Evolutionary conservation across 2,797 vertebrate species (phyloP), one percentile per base, ranked within the genome.

Genomic region (Pampus argenteus): DNA sequence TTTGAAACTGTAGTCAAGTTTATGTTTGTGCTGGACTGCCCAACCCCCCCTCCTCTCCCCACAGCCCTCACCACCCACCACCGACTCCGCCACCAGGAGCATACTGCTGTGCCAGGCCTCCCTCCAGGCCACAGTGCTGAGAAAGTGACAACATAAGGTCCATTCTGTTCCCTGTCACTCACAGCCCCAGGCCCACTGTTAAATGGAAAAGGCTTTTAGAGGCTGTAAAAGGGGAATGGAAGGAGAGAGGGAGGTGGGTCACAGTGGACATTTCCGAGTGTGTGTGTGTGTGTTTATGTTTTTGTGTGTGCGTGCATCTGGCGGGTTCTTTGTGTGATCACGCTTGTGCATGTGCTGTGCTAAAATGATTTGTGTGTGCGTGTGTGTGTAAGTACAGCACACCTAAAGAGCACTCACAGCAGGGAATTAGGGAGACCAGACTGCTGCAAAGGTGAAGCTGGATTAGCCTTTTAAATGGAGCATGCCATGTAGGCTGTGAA

Each of bases 91-190:
- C 84, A 86, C 75, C 75, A 81, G 84, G n/a, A 87, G 77, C 87
- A 83, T 84, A 47, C 85, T 71, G 78, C 87, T 66, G 85, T 86
- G 90, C 88, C 91, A 88, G 89, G 85, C 88, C 85, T 90, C 91
- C 89, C 88, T 90, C 69, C 77, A 90, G 89, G 89, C 88, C 87
- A 89, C 84, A 65, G 75, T 7, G 66, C 86, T 88, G 86, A 78
- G 80, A 89, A 86, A 92, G 91, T 92, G 92, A 93, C 92, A 93
- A 92, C 92, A 93, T 89, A 89, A 91, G 91, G 91, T 90, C 86
- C 89, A 93, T 93, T 94, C 91, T 93, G 91, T 91, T 92, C 90
- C 87, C 86, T 92, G 93, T 93, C 92, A 93, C 90, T 93, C 91
- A 89, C 83, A 91, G 89, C 91, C 91, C 76, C 88, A 77, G 88